Conservation (phyloP, 2,888 invertebrate genomes). For the Hermaeophaga mercurialis region DNA sequence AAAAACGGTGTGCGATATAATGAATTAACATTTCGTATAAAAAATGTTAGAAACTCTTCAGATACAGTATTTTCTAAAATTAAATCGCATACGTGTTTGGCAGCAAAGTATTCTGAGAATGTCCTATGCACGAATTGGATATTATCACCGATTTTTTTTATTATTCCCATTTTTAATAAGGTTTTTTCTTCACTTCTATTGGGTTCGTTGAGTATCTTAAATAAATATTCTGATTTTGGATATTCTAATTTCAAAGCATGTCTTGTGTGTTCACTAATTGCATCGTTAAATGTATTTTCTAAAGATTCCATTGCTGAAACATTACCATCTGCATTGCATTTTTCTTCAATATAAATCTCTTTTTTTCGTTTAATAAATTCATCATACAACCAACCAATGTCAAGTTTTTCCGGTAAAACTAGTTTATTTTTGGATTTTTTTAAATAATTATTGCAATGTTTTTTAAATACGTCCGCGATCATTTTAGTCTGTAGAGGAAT, state of each 20-base stretch:
- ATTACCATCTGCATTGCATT: conserved; percentile 17
- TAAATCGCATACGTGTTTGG: conserved; percentile 2
- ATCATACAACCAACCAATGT: conserved; percentile 3
- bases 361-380: conserved; percentile 18
- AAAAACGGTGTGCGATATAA: background rate
- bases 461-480: conserved; percentile 22
- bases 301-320: background rate
- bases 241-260: conserved; percentile 2
- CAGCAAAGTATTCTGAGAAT: conserved; percentile 20
- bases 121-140: conserved; percentile 17
- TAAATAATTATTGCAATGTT: conserved; percentile 13
- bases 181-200: background rate
- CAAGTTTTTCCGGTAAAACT: background rate
- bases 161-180: conserved; percentile 15
- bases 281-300: background rate
- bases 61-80: background rate
- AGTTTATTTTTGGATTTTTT: background rate
- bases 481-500: conserved; percentile 24
- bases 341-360: conserved; percentile 12
- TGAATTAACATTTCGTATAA: background rate
- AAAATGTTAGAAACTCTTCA: background rate
- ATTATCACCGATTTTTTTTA: background rate
- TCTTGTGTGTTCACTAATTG: conserved; percentile 2
- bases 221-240: background rate
- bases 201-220: background rate